Evolutionary conservation across 2,888 invertebrate species (phyloP).

Genomic region (Lissonota sp.): DNA sequence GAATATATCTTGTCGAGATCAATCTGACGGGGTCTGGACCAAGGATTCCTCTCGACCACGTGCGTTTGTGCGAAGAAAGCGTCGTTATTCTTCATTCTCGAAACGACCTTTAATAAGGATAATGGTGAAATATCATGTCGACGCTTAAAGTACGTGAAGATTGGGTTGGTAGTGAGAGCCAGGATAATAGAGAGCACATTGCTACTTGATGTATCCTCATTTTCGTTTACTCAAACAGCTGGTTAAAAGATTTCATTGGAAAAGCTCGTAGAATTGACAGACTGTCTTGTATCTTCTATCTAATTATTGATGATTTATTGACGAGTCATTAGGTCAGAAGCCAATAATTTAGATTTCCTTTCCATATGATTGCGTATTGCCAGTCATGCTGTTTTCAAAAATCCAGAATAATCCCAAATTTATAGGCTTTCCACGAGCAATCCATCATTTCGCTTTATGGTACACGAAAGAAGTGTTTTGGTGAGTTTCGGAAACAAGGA

Average conservation of each 20-base stretch:
- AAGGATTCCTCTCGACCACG: constrained; percentile 4
- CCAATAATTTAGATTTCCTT: no score
- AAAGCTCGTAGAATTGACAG: no score
- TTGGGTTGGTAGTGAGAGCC: constrained; percentile 2
- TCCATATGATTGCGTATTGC: no score
- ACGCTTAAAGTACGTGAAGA: constrained; percentile 24
- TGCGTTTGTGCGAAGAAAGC: constrained; percentile 73
- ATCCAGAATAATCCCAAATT: no score
- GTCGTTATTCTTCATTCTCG: constrained; percentile 79
- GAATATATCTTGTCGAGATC: no score
- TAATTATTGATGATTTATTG: no score
- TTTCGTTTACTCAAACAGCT: constrained; percentile 4
- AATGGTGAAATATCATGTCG: constrained; percentile 79
- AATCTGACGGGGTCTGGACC: no score
- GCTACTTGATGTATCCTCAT: constrained; percentile 10
- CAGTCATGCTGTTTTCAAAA: no score
- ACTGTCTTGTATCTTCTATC: no score
- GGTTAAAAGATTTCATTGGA: no score
- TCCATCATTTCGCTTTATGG: constrained; percentile 53
- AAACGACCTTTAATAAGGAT: constrained; percentile 79
- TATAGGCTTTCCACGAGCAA: constrained; percentile 22
- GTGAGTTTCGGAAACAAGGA: constrained; percentile 4
- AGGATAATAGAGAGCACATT: constrained; percentile 21
- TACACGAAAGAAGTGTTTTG: constrained; percentile 30
- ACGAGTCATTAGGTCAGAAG: no score